Evolutionary conservation across 1,140 invertebrate genomes (phyloP), one percentile per base, ranked within the genome.

Genomic region (Drosophila subpulchrella): DNA sequence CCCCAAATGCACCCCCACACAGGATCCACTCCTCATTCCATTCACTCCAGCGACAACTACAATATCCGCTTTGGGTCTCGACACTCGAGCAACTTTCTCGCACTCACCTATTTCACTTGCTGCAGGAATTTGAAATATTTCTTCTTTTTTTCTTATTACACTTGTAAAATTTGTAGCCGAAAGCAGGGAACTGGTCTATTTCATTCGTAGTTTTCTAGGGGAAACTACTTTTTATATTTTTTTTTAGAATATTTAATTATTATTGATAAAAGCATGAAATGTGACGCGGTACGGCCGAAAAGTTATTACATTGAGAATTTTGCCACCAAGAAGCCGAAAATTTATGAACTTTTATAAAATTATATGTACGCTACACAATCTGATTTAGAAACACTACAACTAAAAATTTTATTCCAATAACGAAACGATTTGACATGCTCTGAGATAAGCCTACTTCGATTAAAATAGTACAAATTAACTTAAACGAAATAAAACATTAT

Each of bases 301-400:
- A 80, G 58, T 89, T 60, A 70, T 83, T 67, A 88, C 83, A 88
- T 54, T 83, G 58, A 89, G 60, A 88, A 88, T 88, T 88, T 88
- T 76, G 83, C 79, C 83, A 88, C 71, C 78, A 66, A 86, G 15
- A 80, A 73, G 82, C 83, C 84, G 80, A 88, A 88, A 89, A 83
- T 42, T 70, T 32, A 57, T 75, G 30, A 74, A 89, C 72, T 83
- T 88, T 88, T 79, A 80, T 83, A 70, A 86, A 88, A 83, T 70
- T 79, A 85, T 77, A 76, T 86, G 75, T 86, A 86, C 83, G 83
- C 63, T 70, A 88, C 83, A 89, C 83, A 89, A 82, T 86, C 80
- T 88, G 80, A 77, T 83, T 89, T 88, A 44, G 81, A 79, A 85
- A 85, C 81, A 84, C 57, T 77, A 81, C 81, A 62, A 85, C 44